Conservation (phyloP, 2,797 vertebrate genomes). For the Micromesistius poutassou region DNA sequence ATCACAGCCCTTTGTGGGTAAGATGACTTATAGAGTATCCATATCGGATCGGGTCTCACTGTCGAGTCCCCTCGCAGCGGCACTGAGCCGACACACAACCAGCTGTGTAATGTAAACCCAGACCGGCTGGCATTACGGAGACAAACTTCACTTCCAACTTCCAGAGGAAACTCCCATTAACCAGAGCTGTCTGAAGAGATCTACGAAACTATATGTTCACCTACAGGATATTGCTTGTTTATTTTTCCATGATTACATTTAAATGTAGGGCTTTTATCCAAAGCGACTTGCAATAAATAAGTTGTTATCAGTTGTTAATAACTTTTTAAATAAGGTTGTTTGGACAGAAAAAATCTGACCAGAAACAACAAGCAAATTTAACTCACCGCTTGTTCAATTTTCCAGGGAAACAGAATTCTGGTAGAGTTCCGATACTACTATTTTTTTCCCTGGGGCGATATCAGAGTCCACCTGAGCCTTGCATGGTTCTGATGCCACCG, state of each 20-base stretch:
- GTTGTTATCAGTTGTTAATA: background rate
- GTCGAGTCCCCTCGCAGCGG: too few relatives aligned
- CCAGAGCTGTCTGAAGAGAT: too few relatives aligned
- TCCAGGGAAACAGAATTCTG: conserved; percentile 39
- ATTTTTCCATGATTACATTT: background rate
- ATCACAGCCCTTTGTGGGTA: background rate
- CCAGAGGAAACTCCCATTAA: too few relatives aligned
- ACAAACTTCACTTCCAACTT: too few relatives aligned
- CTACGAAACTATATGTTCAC: too few relatives aligned
- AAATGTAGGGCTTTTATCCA: background rate
- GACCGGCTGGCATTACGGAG: too few relatives aligned
- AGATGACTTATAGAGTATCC: background rate
- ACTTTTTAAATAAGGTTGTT: background rate
- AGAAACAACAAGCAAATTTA: background rate
- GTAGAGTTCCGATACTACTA: conserved; percentile 23
- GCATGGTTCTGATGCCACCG: background rate
- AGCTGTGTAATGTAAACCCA: too few relatives aligned
- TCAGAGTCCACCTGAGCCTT: conserved; percentile 54
- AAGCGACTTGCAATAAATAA: background rate
- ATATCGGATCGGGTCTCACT: too few relatives aligned
- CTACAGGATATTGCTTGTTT: too few relatives aligned
- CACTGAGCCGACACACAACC: too few relatives aligned
- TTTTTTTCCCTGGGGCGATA: conserved; percentile 6
- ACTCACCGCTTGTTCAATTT: conserved; percentile 58
- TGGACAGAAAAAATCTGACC: background rate